Conservation (phyloP, 2,888 invertebrate genomes). For the Standfussiana lucernea region DNA sequence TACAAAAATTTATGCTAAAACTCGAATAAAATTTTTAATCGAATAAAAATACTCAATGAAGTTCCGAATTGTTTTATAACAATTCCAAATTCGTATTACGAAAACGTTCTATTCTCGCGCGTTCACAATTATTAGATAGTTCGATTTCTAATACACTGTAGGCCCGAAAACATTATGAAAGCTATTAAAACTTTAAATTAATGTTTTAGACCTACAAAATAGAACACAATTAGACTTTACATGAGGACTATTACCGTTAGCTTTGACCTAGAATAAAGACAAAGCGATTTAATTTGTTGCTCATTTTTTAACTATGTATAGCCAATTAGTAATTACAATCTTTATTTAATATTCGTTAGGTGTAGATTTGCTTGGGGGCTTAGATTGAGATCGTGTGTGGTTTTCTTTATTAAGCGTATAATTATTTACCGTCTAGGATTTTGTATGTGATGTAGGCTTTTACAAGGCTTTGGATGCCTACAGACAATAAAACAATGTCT, state of each 20-base stretch:
- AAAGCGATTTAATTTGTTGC: slow-evolving; percentile 56
- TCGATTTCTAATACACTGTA: slow-evolving; percentile 55
- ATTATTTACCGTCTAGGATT: background rate
- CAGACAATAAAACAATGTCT: background rate
- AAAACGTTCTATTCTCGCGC: slow-evolving; percentile 43
- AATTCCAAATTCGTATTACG: slow-evolving; percentile 56
- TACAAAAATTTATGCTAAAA: background rate
- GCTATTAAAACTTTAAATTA: slow-evolving; percentile 61
- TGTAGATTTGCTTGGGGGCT: slow-evolving; percentile 35
- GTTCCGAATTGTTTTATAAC: slow-evolving; percentile 43
- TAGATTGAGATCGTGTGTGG: slow-evolving; percentile 20
- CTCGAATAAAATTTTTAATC: slow-evolving; percentile 12
- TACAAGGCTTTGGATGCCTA: background rate
- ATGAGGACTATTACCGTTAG: slow-evolving; percentile 60
- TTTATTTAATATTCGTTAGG: slow-evolving; percentile 53
- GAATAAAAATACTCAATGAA: slow-evolving; percentile 19
- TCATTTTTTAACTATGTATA: slow-evolving; percentile 43
- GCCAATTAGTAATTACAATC: slow-evolving; percentile 55
- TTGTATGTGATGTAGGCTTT: slow-evolving; percentile 5
- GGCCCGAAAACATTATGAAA: slow-evolving; percentile 54
- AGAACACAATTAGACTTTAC: slow-evolving; percentile 60
- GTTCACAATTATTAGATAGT: slow-evolving; percentile 54
- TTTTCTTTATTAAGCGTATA: slow-evolving; percentile 25
- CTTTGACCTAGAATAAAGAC: slow-evolving; percentile 63
- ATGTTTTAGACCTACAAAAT: slow-evolving; percentile 46